Evolutionary conservation across 2,113 vertebrate species (phyloP).

Genomic region (Morone chrysops): DNA sequence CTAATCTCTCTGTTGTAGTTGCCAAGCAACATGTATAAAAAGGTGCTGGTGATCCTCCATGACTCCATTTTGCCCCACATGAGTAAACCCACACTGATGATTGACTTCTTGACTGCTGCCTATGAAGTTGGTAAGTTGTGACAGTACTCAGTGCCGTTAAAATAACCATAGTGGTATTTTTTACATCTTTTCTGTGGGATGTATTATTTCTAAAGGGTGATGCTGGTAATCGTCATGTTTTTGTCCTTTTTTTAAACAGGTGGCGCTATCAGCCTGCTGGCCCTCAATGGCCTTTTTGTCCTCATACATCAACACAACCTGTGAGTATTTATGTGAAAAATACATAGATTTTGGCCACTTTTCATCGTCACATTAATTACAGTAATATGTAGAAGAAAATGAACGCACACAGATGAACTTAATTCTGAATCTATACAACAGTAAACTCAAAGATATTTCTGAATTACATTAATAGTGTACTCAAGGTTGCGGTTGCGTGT

Average conservation of each 20-base stretch:
- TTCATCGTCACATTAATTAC: not conserved
- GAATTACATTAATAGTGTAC: not conserved
- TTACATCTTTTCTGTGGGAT: not conserved
- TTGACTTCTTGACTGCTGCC: constrained; percentile 94
- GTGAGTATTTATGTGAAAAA: constrained; percentile 85
- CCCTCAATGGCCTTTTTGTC: constrained; percentile 95
- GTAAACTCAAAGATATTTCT: not conserved
- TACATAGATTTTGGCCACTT: not conserved
- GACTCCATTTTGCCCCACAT: constrained; percentile 93
- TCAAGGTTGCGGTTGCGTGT: not conserved
- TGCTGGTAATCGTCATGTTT: not conserved
- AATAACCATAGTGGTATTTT: not conserved
- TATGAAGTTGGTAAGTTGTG: constrained; percentile 91
- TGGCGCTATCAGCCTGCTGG: constrained; percentile 94
- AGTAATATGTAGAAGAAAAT: not conserved
- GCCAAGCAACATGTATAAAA: constrained; percentile 91
- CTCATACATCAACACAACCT: constrained; percentile 96
- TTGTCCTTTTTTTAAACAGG: constrained; percentile 81
- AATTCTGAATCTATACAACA: not conserved
- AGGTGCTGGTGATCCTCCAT: constrained; percentile 91
- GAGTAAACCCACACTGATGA: constrained; percentile 93
- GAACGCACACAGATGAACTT: not conserved
- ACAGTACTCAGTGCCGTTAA: not conserved
- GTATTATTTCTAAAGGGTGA: not conserved
- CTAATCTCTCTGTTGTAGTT: constrained; percentile 81